Base-by-base conservation (phyloP, 1,140 invertebrate species). In the Drosophila pachea region DNA sequence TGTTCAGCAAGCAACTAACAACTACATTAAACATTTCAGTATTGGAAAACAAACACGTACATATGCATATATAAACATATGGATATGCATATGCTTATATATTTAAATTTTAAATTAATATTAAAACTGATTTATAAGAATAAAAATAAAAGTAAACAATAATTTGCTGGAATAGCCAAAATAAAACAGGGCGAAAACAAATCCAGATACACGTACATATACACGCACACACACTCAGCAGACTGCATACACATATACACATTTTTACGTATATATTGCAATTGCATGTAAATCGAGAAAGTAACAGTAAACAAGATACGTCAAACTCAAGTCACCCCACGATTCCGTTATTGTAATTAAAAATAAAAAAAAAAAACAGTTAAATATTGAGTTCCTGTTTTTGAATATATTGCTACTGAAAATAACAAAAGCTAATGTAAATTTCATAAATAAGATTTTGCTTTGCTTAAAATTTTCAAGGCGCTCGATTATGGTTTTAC, bases 121-220 rank as follows among this genome's bases (percentile, higher is more conserved):
- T 35, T 22, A 32, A 56, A 32, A 56, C 33, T 42, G 12, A 29
- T 55, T 11, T 14, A 3, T 22, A 22, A 14, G 31, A 42, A 29
- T 31, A 22, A 42, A 55, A 55, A 8, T 42, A 55, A 5, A 42
- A 32, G n/a, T n/a, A n/a, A n/a, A n/a, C 14, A 12, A 42, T 42
- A 32, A 55, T 55, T 42, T 42, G 53, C 53, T 55, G 38, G 11
- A 54, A 11, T 49, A 43, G 47, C 47, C 43, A 53, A 14, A 7
- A 33, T 38, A 43, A 49, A n/a, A 38, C n/a, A 31, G 8, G 4
- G 49, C n/a, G 50, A 22, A 50, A 22, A 33, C 56, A 31, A 16
- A 47, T 5, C 9, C 58, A 59, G 14, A 7, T 29, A 50, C 31
- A 16, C 33, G 48, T 29, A 35, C 42, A 48, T 9, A 7, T 14